Evolutionary conservation across 2,113 vertebrate species (phyloP), one percentile per base, ranked within the genome.

Genomic region (Rafetus swinhoei): DNA sequence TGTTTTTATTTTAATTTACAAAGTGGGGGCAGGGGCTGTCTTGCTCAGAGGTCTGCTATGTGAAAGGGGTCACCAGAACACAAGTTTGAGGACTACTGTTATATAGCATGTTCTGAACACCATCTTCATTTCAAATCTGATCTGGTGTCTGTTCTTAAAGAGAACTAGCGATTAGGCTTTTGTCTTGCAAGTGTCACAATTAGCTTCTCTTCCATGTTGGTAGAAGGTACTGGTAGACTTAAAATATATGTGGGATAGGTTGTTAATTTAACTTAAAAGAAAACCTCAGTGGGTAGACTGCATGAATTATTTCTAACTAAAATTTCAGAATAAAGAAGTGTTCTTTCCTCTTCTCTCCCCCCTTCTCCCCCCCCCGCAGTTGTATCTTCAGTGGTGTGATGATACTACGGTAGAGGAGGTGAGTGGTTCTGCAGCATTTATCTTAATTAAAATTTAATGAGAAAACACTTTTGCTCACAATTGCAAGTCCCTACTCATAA

Each of bases 361-460:
- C 55, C 7, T 6, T 6, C 53, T 6, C 7, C 53, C 53, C 53
- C 53, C 53, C 53, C 53, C 53, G 79, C 98, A 99, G 99, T 95
- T 99, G 92, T 99, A 99, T 97, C 98, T 99, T 96, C 99, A 99
- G 94, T 99, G 99, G 99, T 99, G 99, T 97, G 99, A 99, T 96
- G 99, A 99, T 90, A 97, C 98, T 96, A 99, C 99, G 94, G 99
- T 99, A 92, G 96, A 98, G 93, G 99, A 99, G 99, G 99, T 98
- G 98, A 98, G 98, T 98, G 97, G 98, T 98, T 98, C 97, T 93
- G 95, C 97, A 98, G 97, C 98, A 98, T 99, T 99, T 98, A 98
- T 99, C 98, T 98, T 99, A 98, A 99, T 99, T 99, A 99, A 99
- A 99, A 97, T 99, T 98, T 99, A 98, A 99, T 99, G 98, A 99